Evolutionary conservation across 2,113 vertebrate genomes (phyloP), one percentile per base, ranked within the genome.

Genomic region (Orycteropus afer): DNA sequence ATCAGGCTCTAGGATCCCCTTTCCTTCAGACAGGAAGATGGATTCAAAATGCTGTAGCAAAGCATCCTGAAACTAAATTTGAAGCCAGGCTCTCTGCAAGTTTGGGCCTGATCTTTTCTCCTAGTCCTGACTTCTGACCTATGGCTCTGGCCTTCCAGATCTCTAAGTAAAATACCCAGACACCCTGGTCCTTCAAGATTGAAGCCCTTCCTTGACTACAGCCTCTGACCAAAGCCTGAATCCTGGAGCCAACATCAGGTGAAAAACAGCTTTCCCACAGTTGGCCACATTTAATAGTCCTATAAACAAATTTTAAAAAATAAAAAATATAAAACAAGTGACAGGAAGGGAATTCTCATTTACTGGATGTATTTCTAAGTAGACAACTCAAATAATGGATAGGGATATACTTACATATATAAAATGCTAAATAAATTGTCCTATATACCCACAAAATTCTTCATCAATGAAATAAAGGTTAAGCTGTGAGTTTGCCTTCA

Each of bases 121-220:
- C 53, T 13, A 45, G 22, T 49, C 73, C 47, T 32, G 4, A 45
- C 76, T 61, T 40, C 45, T 47, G 32, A 40, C 76, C 37, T 51
- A 8, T 25, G 42, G 37, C 51, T 27, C n/a, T 3, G 12, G 29
- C 12, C 51, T 84, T 34, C 4, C 10, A 0, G 0, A 1, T 15
- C 11, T 29, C n/a, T n/a, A 5, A 51, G 47, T 63, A 10, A 20
- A 32, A 49, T 15, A 20, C 22, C 65, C 47, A 1, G n/a, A 14
- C 9, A 32, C 42, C 8, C 6, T 1, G 8, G 9, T 22, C 37
- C 8, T 27, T 6, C 59, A 61, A 61, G 59, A 29, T 7, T 9
- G 25, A 61, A 61, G 25, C 25, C 59, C 59, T 61, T 61, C 25
- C 59, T 61, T 61, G 59, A 27, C 18, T 61, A 10, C 11, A 61